Percentiles rank a stretch among this genome's conserved stretches.
Conservation (phyloP, 2,797 vertebrate genomes). For the Protonibea diacanthus region DNA sequence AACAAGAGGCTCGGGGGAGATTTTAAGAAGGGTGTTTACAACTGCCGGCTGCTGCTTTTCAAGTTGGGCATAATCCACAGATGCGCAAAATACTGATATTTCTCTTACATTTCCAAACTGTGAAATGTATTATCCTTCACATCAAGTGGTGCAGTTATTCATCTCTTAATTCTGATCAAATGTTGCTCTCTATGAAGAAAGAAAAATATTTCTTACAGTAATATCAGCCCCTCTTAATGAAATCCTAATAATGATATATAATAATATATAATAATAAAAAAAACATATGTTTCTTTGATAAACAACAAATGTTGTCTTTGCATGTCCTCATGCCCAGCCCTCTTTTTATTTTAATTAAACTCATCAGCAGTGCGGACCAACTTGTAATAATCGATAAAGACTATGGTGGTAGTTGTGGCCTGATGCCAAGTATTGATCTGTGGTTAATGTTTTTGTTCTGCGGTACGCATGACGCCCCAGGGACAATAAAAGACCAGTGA, state of each 20-base stretch:
- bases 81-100: background rate
- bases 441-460: conserved; percentile 69
- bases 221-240: background rate
- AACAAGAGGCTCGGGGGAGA: conserved; percentile 49
- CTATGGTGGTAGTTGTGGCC: conserved; percentile 21
- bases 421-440: conserved; percentile 73
- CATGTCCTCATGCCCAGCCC: background rate
- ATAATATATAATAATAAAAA: no score
- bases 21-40: conserved; percentile 66
- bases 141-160: background rate
- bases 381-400: conserved; percentile 44
- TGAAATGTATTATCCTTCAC: conserved; percentile 1
- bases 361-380: background rate
- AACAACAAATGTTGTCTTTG: background rate
- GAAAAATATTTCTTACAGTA: no score
- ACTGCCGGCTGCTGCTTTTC: conserved; percentile 25
- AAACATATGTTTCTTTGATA: background rate
- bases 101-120: conserved; percentile 5
- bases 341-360: conserved; percentile 55
- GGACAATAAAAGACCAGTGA: conserved; percentile 77
- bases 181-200: background rate
- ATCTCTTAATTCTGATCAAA: background rate
- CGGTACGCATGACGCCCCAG: conserved; percentile 22
- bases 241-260: background rate
- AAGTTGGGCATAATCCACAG: conserved; percentile 27